phyloP scores from a whole-genome alignment of 35 echinoderm and acorn worm species.

The Lytechinus pictus region DNA sequence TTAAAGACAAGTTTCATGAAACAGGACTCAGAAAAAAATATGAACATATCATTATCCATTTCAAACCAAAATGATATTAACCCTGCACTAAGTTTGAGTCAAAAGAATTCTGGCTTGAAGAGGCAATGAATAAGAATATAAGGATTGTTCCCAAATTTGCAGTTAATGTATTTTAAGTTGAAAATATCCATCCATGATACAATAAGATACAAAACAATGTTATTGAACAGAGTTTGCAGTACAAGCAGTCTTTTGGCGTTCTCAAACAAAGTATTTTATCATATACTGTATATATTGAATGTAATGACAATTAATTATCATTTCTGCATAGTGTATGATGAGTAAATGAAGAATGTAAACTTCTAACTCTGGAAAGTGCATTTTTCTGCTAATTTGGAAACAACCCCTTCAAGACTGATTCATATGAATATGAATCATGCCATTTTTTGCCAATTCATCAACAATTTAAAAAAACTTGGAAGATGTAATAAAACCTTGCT shows the following conservation, averaged over 20 bases:
- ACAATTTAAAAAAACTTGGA: neutral
- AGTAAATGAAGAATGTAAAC: no score
- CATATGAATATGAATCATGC: neutral
- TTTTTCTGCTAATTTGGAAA: neutral
- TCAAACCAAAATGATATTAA: no score
- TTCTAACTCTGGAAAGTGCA: neutral
- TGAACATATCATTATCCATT: neutral
- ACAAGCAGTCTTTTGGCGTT: neutral
- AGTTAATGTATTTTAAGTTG: neutral
- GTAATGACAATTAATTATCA: no score
- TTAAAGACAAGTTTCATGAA: no score
- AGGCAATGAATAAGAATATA: no score
- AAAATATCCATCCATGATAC: neutral
- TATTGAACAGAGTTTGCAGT: neutral
- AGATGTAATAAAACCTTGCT: neutral
- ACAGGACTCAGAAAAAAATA: neutral
- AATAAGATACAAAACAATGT: neutral
- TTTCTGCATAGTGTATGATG: no score
- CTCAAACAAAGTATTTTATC: neutral
- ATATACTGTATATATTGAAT: no score
- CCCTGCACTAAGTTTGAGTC: no score
- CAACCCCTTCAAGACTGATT: neutral
- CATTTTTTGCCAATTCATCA: neutral
- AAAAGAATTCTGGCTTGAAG: no score
- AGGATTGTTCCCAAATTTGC: neutral